Percentiles rank a stretch among this genome's conserved stretches.
Evolutionary conservation across 2,113 vertebrate genomes (phyloP).

Genomic region (Catharus minimus): DNA sequence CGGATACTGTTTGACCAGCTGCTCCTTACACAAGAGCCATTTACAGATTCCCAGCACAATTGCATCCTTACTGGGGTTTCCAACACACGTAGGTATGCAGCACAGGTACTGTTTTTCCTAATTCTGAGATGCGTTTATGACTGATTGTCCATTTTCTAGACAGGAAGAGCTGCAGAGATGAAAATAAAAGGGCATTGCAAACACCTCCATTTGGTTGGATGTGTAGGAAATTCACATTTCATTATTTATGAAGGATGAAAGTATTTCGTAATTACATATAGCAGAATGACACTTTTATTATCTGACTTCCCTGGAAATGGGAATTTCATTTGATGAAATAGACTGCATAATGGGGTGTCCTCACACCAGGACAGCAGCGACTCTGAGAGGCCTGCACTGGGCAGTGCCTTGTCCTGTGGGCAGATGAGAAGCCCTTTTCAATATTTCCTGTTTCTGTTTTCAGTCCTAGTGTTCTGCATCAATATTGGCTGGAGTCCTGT

Average conservation of each 20-base stretch:
- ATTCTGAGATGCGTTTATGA: not conserved
- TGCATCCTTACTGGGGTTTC: slow-evolving; percentile 45
- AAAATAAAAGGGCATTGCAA: not conserved
- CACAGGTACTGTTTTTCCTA: not conserved
- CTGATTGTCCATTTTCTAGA: not conserved
- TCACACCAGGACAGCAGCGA: not conserved
- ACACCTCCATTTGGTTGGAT: not conserved
- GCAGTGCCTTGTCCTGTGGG: not conserved
- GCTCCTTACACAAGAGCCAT: slow-evolving; percentile 75
- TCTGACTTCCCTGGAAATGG: not conserved
- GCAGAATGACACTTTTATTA: not conserved
- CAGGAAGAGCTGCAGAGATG: not conserved
- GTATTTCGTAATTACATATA: not conserved
- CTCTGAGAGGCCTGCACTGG: not conserved
- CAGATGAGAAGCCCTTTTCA: not conserved
- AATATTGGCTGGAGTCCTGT: not conserved
- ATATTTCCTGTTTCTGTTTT: not conserved
- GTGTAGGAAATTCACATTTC: not conserved
- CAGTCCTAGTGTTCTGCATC: not conserved
- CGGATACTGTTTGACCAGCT: slow-evolving; percentile 65
- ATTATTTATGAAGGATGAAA: not conserved
- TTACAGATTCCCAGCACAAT: slow-evolving; percentile 70
- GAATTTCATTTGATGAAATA: not conserved
- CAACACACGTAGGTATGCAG: not conserved
- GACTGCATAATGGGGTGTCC: not conserved